Conservation (phyloP, 2,113 vertebrate genomes). For the Hylia prasina region DNA sequence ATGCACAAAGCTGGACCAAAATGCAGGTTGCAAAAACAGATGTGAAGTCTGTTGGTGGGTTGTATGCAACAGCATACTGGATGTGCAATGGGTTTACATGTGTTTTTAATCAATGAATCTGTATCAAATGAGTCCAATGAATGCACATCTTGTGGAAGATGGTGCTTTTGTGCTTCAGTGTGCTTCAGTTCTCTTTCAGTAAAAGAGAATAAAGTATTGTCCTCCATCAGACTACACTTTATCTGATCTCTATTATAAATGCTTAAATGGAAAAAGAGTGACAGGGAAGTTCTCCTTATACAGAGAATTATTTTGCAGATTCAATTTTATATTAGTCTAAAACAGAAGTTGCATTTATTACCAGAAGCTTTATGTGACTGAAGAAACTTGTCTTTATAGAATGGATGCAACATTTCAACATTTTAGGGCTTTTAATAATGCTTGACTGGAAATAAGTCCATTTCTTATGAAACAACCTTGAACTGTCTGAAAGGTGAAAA, state of each 20-base stretch:
- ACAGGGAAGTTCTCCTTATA: not conserved
- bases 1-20: not conserved
- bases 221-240: not conserved
- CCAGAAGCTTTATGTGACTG: not conserved
- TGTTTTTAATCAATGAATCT: slow-evolving; percentile 40
- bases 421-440: not conserved
- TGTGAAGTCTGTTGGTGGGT: not conserved
- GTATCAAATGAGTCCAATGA: not conserved
- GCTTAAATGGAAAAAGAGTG: not conserved
- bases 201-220: not conserved
- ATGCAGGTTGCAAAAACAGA: not conserved
- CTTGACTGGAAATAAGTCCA: not conserved
- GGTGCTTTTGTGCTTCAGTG: not conserved
- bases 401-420: not conserved
- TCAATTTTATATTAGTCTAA: not conserved
- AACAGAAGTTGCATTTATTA: not conserved
- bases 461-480: not conserved
- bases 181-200: not conserved
- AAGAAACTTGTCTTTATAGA: not conserved
- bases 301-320: not conserved
- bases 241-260: not conserved
- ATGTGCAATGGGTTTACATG: not conserved
- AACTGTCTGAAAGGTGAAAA: not conserved
- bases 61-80: not conserved
- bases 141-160: not conserved